Evolutionary conservation across 2,888 invertebrate species (phyloP), one percentile per base, ranked within the genome.

Genomic region (Melieria omissa): DNA sequence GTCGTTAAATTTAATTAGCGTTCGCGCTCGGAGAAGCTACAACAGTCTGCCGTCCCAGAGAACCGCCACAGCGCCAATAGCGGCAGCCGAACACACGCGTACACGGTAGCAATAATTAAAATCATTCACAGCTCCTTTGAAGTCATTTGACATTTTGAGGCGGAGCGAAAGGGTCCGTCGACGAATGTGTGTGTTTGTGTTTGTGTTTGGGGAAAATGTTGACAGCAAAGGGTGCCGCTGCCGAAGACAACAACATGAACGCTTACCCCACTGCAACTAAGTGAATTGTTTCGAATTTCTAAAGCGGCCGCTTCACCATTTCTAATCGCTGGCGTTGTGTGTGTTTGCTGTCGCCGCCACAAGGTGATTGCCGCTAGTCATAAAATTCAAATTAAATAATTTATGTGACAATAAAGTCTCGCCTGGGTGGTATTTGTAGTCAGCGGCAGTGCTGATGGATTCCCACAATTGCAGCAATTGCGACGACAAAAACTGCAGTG

Each of bases 1-100:
- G 81, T 80, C 81, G 81, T 81, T 82, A 81, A 82, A 82, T 82
- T 82, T 82, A 82, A 82, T 82, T 82, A 82, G 82, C 82, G 75
- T 79, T 77, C 80, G 78, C 75, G 46, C 52, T 61, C 61, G 72
- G 78, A 75, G 75, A 74, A 49, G 41, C 57, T 58, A n/a, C 45
- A 8, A 66, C n/a, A 45, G 14, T 14, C 69, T 49, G 6, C 69
- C 54, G 58, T 29, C 57, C 66, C n/a, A 55, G 8, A 66, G 14
- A 41, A 57, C 69, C 55, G 69, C 54, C 62, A 69, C 47, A 69
- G 63, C 52, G 55, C 16, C 69, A 69, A 49, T 55, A 46, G 54
- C 55, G 14, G 42, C 69, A 52, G 6, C 69, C 54, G 45, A 41
- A 46, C 55, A 68, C 45, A 65, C 63, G 67, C 64, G 74, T 73